phyloP scores from a whole-genome alignment of 1,140 invertebrate species.

The Lordiphosa clarofinis region DNA sequence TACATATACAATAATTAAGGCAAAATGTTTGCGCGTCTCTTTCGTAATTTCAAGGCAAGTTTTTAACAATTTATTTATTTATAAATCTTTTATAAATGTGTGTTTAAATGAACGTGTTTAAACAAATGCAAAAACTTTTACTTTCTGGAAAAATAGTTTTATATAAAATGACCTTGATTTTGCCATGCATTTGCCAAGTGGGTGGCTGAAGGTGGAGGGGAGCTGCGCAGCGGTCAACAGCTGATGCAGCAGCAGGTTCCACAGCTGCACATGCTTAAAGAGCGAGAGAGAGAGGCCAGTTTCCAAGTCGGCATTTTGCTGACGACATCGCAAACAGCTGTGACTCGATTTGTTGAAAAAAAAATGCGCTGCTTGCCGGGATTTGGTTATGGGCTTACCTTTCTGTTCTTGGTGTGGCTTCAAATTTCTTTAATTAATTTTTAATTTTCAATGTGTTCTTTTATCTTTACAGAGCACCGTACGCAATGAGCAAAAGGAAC shows the following conservation, averaged over 20 bases:
- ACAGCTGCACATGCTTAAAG: too few relatives aligned
- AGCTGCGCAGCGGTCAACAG: too few relatives aligned
- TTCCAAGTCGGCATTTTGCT: too few relatives aligned
- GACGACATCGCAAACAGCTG: not conserved
- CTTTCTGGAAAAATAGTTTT: too few relatives aligned
- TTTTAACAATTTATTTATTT: not conserved
- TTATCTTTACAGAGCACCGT: slow-evolving; percentile 63
- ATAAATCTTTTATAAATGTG: not conserved
- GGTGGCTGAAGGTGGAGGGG: too few relatives aligned
- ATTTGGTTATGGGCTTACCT: slow-evolving; percentile 58
- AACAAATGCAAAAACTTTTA: not conserved
- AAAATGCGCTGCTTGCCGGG: slow-evolving; percentile 58
- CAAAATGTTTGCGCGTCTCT: slow-evolving; percentile 62
- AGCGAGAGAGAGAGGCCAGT: too few relatives aligned
- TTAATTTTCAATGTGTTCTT: slow-evolving; percentile 13
- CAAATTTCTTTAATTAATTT: slow-evolving; percentile 20
- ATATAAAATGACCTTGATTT: too few relatives aligned
- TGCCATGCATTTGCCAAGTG: too few relatives aligned
- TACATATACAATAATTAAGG: slow-evolving; percentile 15
- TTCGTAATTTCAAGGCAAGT: slow-evolving; percentile 73
- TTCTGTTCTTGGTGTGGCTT: slow-evolving; percentile 58
- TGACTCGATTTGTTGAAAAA: not conserved
- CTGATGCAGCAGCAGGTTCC: too few relatives aligned
- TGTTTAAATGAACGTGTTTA: not conserved
- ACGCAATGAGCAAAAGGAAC: slow-evolving; percentile 73